These are phyloP conservation scores for Phyllostomus discolor DNA, from an alignment of 2,113 vertebrate genomes.

Conservation along the genomic window DNA sequence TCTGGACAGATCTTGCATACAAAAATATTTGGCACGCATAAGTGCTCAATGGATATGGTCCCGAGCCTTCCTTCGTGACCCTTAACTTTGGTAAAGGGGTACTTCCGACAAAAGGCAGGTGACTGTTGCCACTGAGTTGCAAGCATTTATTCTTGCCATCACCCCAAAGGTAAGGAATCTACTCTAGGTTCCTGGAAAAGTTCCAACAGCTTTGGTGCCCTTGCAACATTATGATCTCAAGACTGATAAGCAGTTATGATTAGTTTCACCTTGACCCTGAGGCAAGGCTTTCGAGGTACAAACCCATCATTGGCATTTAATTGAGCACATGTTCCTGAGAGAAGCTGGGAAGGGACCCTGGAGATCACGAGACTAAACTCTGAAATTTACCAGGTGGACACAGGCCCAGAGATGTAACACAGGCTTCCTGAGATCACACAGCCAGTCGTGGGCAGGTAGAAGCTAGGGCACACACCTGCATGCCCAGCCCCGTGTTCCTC, in stretches of 20 bases:
- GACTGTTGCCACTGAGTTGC: neutral
- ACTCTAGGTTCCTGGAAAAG: neutral
- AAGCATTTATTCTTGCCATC: neutral
- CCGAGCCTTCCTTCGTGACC: neutral
- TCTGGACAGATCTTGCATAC: neutral
- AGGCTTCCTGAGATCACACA: neutral
- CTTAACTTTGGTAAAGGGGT: neutral
- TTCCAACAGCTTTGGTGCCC: neutral
- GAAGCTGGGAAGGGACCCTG: neutral
- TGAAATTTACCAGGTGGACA: neutral
- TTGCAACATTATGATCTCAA: neutral
- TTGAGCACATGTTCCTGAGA: neutral
- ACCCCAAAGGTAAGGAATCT: neutral
- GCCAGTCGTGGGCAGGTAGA: neutral
- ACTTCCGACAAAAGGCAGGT: neutral
- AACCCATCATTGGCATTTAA: neutral
- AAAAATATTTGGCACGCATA: neutral
- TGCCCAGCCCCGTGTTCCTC: too few relatives aligned
- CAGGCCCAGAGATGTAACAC: neutral
- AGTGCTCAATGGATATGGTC: neutral
- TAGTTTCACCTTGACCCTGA: neutral
- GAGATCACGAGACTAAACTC: neutral
- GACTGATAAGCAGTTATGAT: neutral
- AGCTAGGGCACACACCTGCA: too few relatives aligned
- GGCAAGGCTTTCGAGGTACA: neutral